Base-by-base conservation (phyloP, 2,113 vertebrate species). In the Odocoileus virginianus region DNA sequence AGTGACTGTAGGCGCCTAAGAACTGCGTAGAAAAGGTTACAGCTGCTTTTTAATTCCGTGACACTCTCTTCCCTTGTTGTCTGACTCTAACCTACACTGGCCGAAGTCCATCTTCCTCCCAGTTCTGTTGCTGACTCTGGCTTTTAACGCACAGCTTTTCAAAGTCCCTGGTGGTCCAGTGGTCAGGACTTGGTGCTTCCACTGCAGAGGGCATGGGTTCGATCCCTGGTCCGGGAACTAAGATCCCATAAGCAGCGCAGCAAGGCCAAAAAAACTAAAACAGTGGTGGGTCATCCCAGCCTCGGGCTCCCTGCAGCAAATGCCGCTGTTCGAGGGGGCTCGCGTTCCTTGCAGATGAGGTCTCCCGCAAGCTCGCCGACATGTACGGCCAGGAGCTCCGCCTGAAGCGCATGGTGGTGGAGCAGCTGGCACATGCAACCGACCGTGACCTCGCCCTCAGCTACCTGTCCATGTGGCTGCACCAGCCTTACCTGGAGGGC, bases 401-500 rank as follows among this genome's bases (percentile, higher is more conserved):
- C 33, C 98, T 99, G 81, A 99, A 99, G 98, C 98, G 97, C 95
- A 97, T 92, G 0, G 98, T 99, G 86, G 98, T 99, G 1, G 98
- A 98, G 88, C 99, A 99, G 96, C 98, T 99, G 23, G 99, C 99
- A 4, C 99, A 99, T 98, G 98, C 98, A 0, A 0, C 71, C 0
- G 98, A 98, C 97, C 98, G 97, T 7, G 98, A 99, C 98, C 99
- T 99, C 60, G 86, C 98, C 98, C 98, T 99, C 98, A 99, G 99
- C 79, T 99, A 99, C 98, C 98, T 99, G 91, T 99, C 99, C 0
- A 99, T 99, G 1, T 99, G 99, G 99, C 98, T 99, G 28, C 99
- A 99, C 97, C 99, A 99, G 98, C 99, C 99, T 6, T 99, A 99
- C 54, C 97, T 99, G 82, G 99, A 99, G 4, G 97, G 98, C 4